Evolutionary conservation across 2,888 invertebrate genomes (phyloP).

Genomic region (Polydrusus tereticollis): DNA sequence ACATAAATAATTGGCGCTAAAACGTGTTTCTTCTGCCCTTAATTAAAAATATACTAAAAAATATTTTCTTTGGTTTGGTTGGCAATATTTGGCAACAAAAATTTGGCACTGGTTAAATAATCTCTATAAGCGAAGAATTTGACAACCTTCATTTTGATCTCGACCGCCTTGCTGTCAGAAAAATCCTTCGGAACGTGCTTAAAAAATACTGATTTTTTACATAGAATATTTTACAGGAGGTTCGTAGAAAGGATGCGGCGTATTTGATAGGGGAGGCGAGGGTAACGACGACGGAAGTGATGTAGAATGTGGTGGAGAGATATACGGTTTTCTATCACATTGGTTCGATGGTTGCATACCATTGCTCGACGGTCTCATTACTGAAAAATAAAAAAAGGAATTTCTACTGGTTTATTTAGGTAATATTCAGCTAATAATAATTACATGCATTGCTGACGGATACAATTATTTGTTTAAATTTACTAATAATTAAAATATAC

Average conservation of each 20-base stretch:
- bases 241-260: slow-evolving; percentile 63
- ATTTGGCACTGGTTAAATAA: background rate
- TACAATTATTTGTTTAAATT: too few species aligned
- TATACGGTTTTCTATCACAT: slow-evolving; percentile 73
- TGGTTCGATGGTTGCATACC: slow-evolving; percentile 63
- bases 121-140: background rate
- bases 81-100: slow-evolving; percentile 5
- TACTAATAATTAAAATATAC: too few species aligned
- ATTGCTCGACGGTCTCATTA: slow-evolving; percentile 62
- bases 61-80: background rate
- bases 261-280: slow-evolving; percentile 65
- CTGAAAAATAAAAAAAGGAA: slow-evolving; percentile 57
- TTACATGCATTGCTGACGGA: too few species aligned
- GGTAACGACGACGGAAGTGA: slow-evolving; percentile 66
- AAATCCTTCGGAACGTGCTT: slow-evolving; percentile 1
- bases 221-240: slow-evolving; percentile 61
- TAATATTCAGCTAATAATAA: background rate
- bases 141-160: too few species aligned
- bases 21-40: too few species aligned
- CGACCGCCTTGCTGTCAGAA: too few species aligned
- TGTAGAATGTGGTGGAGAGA: slow-evolving; percentile 69
- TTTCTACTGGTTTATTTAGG: background rate
- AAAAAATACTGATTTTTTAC: slow-evolving; percentile 46
- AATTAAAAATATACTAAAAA: background rate
- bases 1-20: too few species aligned